Conservation (phyloP, 2,888 invertebrate genomes). For the Ophion ellenae region DNA sequence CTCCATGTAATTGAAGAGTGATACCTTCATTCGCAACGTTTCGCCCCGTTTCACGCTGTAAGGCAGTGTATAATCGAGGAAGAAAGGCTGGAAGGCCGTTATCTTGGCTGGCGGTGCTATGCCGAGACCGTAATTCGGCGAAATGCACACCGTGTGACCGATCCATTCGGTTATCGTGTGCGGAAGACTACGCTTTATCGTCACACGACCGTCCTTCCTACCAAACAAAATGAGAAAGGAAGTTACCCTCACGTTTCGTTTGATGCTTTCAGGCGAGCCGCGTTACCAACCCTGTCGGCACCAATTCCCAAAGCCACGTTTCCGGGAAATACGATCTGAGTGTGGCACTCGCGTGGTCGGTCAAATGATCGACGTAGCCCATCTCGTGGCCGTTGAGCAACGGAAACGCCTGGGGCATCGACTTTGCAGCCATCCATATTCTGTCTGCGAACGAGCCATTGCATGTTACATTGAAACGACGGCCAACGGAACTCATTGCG, state of each 20-base stretch:
- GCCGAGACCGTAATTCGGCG: constrained; percentile 84
- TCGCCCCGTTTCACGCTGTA: constrained; percentile 89
- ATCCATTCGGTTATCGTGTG: constrained; percentile 88
- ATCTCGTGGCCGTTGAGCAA: constrained; percentile 75
- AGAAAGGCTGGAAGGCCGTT: constrained; percentile 89
- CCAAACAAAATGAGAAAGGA: neutral
- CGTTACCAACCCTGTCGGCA: constrained; percentile 82
- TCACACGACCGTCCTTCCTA: constrained; percentile 81
- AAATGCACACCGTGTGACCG: constrained; percentile 86
- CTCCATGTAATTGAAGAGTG: constrained; percentile 90
- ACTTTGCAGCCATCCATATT: constrained; percentile 75
- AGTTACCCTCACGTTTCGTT: neutral
- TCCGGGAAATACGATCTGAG: constrained; percentile 85
- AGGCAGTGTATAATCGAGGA: constrained; percentile 89
- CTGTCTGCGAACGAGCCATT: constrained; percentile 68
- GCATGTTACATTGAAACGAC: neutral
- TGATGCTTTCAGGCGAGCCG: neutral
- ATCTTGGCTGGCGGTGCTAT: constrained; percentile 84
- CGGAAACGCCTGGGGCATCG: constrained; percentile 78
- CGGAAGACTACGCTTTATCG: constrained; percentile 84
- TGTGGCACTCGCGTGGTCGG: constrained; percentile 76
- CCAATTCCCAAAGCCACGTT: constrained; percentile 89
- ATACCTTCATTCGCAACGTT: constrained; percentile 87
- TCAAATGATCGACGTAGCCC: constrained; percentile 76
- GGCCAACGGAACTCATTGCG: too few species aligned